A percentile compares a stretch with the other conserved stretches of the same genome.
Conservation (phyloP, 2,797 vertebrate genomes). For the Lindbergichthys nudifrons region DNA sequence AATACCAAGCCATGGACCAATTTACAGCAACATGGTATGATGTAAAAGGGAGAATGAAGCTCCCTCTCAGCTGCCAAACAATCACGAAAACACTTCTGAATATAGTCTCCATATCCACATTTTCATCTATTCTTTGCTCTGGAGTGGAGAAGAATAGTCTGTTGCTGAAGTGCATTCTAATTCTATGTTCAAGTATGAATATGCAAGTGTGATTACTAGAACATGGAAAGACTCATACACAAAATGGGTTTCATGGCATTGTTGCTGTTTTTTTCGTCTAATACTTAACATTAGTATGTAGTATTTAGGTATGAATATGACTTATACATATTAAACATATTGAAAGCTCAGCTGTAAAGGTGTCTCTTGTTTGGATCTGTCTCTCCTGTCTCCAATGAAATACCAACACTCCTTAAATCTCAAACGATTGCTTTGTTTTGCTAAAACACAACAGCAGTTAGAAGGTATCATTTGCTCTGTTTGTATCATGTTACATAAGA, state of each 20-base stretch:
- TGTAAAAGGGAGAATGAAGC: background rate
- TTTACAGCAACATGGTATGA: background rate
- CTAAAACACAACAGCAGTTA: background rate
- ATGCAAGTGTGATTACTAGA: background rate
- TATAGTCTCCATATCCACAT: background rate
- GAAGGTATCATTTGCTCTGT: background rate
- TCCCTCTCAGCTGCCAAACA: conserved; percentile 4
- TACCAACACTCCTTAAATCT: too few species aligned
- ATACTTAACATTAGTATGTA: too few species aligned
- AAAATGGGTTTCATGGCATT: background rate
- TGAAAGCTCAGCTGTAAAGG: too few species aligned
- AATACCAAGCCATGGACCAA: background rate
- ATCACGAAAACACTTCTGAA: conserved; percentile 21
- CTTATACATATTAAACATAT: too few species aligned
- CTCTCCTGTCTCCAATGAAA: too few species aligned
- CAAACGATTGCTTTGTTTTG: too few species aligned
- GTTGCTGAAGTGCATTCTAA: conserved; percentile 1
- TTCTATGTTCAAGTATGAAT: too few species aligned
- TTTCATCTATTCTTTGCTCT: background rate
- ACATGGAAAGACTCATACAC: background rate
- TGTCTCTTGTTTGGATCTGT: too few species aligned
- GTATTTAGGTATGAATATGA: too few species aligned
- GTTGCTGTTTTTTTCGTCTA: too few species aligned
- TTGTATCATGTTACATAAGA: background rate
- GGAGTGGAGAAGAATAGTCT: background rate